Evolutionary conservation across 2,113 vertebrate genomes (phyloP), one percentile per base, ranked within the genome.

Genomic region (Rhabdornis inornatus): DNA sequence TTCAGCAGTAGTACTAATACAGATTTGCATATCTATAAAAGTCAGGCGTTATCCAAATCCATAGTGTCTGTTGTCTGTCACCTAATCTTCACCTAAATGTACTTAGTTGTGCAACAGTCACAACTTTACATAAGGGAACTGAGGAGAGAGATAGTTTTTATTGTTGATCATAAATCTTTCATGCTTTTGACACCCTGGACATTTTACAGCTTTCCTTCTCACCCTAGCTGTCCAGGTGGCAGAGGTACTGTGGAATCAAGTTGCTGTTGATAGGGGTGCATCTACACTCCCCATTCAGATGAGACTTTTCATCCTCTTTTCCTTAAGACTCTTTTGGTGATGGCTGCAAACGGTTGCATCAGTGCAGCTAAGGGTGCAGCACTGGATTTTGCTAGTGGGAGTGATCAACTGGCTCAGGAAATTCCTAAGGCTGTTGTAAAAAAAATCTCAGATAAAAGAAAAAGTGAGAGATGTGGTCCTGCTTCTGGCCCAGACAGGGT

Each of bases 331-430:
- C 7, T 69, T 91, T 10, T 27, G 21, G 19, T 27, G 52, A 39
- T 49, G 22, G 5, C 19, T 75, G 10, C 20, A 35, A 50, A 33
- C 0, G 7, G 15, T 33, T 83, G 40, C 24, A 33, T 60, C 16
- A 27, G 52, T 0, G 0, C 14, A 49, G 44, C 35, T 55, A 33
- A 45, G 31, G 61, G 21, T 85, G 24, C 24, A 0, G 0, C 37
- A 1, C 5, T 61, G 31, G 27, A 40, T 11, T 64, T 65, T 28
- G 45, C 3, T 1, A 17, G 30, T 59, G 27, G 50, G 45, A 81
- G 11, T 47, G 27, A 87, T 5, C 15, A 89, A 13, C 27, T 55
- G 13, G 14, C 64, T 75, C 42, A 75, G 87, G 45, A 61, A 74
- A n/a, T 60, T 44, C 35, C 21, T 64, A 76, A 83, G 55, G 30